Evolutionary conservation across 2,113 vertebrate genomes (phyloP), one percentile per base, ranked within the genome.

Genomic region (Arvicanthis niloticus): DNA sequence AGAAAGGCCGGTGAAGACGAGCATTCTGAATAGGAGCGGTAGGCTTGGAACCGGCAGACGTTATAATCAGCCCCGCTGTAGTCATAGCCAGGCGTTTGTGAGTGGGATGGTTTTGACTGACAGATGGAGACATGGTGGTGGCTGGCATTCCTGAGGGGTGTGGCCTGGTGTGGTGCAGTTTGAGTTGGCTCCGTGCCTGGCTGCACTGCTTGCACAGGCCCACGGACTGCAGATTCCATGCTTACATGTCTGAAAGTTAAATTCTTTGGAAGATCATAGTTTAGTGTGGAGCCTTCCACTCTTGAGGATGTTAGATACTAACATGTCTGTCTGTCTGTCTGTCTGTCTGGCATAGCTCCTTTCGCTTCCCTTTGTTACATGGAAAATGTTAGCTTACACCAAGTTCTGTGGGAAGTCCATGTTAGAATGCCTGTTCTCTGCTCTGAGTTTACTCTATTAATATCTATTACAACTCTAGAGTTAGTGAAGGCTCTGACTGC

Each of bases 221-320:
- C 45, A 21, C 3, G 2, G n/a, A n/a, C 7, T 42, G 4, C 51
- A 37, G 81, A 13, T 72, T 78, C 75, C n/a, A 77, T 82, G 34
- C 2, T 87, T 45, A 42, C 77, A n/a, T 76, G 91, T 91, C 45
- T 70, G 53, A 87, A 95, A 72, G 42, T 95, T 91, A 75, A 72
- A 40, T 58, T 96, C 42, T 65, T 90, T 89, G 45, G 4, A 77
- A 13, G 68, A 67, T 80, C 65, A 60, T 91, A 58, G 48, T 87
- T 95, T 78, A 78, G 86, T 58, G 22, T 88, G 29, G 22, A 86
- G 42, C 91, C 37, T 78, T 22, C n/a, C 89, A 86, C 7, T 89
- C 37, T 82, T 93, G 75, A 96, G 73, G 78, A 70, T 88, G 7
- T 92, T 29, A 88, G 45, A 85, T 77, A 56, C 29, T 53, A 80